Conservation (phyloP, 2,888 invertebrate genomes). For the Acleris sparsana region DNA sequence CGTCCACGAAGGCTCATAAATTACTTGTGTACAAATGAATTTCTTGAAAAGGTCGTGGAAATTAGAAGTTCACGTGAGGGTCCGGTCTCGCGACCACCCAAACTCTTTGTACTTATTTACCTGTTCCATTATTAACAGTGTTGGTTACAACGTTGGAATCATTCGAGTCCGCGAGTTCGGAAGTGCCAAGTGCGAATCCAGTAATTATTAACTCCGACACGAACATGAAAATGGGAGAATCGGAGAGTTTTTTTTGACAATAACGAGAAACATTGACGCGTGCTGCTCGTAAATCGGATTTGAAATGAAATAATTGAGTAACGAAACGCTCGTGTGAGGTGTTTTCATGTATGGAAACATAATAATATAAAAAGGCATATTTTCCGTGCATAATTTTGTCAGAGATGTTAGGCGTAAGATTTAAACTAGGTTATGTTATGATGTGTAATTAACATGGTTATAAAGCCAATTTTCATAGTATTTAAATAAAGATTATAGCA, state of each 20-base stretch:
- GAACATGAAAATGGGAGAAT: conserved; percentile 48
- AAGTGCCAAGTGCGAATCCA: conserved; percentile 20
- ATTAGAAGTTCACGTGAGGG: conserved; percentile 75
- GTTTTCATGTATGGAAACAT: conserved; percentile 67
- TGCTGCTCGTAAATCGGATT: conserved; percentile 57
- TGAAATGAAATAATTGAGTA: conserved; percentile 62
- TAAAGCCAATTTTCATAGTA: too few species aligned
- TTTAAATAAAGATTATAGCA: too few species aligned
- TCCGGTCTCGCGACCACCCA: conserved; percentile 71
- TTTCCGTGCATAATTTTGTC: conserved; percentile 74
- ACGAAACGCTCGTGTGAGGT: conserved; percentile 54
- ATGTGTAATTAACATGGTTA: too few species aligned
- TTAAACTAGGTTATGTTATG: neutral
- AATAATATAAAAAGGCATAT: conserved; percentile 53
- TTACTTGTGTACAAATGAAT: conserved; percentile 71
- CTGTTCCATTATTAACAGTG: conserved; percentile 58
- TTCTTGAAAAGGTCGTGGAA: conserved; percentile 80
- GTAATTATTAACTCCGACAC: conserved; percentile 38
- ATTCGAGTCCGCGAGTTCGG: conserved; percentile 20
- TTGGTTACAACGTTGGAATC: conserved; percentile 48
- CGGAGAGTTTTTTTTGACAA: conserved; percentile 36
- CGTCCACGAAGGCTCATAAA: conserved; percentile 70
- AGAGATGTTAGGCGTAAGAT: conserved; percentile 53
- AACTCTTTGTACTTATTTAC: conserved; percentile 67
- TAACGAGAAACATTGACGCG: conserved; percentile 38